Percentiles rank a stretch among this genome's conserved stretches.
Conservation (phyloP, 2,797 vertebrate genomes). For the Bradypodion ventrale region DNA sequence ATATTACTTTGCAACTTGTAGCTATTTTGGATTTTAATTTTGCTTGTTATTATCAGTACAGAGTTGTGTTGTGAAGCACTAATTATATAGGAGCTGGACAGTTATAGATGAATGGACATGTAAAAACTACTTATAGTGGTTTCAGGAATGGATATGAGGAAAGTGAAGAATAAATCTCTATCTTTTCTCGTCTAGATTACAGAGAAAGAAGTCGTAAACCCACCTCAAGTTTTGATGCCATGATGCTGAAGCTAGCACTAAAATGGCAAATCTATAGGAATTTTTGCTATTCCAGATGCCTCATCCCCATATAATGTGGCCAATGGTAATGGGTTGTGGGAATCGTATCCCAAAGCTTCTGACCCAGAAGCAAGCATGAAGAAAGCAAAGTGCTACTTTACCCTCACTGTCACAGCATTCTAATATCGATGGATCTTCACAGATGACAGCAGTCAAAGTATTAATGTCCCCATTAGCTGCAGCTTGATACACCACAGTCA, state of each 20-base stretch:
- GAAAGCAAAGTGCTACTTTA: constrained; percentile 53
- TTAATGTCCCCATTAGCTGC: constrained; percentile 85
- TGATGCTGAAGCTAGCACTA: constrained; percentile 25
- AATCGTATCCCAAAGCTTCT: too few species aligned
- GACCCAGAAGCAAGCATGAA: constrained; percentile 16
- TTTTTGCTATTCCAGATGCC: too few species aligned
- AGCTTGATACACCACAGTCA: constrained; percentile 85
- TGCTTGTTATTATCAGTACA: neutral
- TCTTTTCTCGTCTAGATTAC: too few species aligned
- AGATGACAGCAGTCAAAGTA: constrained; percentile 84
- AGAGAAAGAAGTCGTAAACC: neutral
- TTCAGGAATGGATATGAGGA: neutral
- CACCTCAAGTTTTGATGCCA: neutral
- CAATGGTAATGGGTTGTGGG: too few species aligned
- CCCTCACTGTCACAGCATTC: constrained; percentile 87
- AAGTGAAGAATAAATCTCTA: too few species aligned
- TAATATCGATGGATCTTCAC: constrained; percentile 87
- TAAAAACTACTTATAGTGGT: neutral
- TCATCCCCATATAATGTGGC: too few species aligned
- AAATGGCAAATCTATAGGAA: neutral
- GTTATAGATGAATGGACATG: neutral
- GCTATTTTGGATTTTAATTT: neutral
- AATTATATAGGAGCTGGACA: neutral
- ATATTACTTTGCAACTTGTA: neutral
- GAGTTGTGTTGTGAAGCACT: neutral